Evolutionary conservation across 2,113 vertebrate genomes (phyloP).

Genomic region (Diphyllodes magnificus): DNA sequence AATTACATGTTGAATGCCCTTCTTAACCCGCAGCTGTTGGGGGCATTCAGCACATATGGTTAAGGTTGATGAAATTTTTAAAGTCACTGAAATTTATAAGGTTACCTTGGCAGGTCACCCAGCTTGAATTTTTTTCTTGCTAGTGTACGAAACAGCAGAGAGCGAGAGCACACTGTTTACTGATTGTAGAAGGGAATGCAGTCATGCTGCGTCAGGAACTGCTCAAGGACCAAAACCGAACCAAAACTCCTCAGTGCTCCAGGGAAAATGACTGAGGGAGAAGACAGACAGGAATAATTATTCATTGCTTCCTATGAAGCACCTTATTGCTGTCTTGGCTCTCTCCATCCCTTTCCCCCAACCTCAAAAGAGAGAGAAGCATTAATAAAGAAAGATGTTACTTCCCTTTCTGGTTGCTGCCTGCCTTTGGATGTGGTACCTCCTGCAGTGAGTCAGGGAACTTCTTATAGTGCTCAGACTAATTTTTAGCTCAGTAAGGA

Average conservation of each 20-base stretch:
- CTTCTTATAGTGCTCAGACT: not conserved
- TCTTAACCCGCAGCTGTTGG: conserved; percentile 54
- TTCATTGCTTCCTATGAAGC: not conserved
- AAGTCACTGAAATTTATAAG: conserved; percentile 53
- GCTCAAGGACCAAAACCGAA: not conserved
- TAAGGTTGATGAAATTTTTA: conserved; percentile 56
- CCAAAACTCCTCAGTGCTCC: not conserved
- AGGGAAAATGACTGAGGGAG: not conserved
- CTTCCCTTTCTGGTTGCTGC: not conserved
- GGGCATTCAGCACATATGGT: conserved; percentile 51
- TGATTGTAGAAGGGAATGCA: not conserved
- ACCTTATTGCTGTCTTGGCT: not conserved
- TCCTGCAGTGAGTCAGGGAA: not conserved
- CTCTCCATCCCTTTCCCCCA: not conserved
- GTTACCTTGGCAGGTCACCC: conserved; percentile 46
- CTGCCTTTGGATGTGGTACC: not conserved
- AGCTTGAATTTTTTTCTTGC: not conserved
- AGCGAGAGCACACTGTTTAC: not conserved
- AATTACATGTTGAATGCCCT: conserved; percentile 58
- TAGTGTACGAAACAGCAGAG: not conserved
- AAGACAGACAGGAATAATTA: not conserved
- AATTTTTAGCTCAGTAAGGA: not conserved
- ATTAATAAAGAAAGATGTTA: not conserved
- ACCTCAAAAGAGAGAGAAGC: not conserved
- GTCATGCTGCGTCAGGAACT: not conserved